Percentiles rank a stretch among this genome's conserved stretches.
Conservation (phyloP, 1,140 invertebrate species). For the Scaptomyza pallida region DNA sequence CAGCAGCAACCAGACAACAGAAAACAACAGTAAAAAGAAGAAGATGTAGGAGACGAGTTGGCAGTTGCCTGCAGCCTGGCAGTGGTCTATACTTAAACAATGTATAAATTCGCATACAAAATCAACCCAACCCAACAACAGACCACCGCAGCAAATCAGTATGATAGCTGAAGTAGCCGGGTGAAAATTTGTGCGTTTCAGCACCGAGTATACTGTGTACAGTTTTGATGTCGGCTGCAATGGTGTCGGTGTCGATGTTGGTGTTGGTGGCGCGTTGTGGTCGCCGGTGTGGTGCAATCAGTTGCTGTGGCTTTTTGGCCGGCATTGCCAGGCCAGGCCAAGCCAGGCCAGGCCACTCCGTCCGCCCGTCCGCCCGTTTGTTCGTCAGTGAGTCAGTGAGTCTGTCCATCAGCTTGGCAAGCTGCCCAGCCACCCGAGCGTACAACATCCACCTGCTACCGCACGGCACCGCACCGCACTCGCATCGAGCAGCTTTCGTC, state of each 20-base stretch:
- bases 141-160: constrained; percentile 3
- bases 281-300: constrained; percentile 75
- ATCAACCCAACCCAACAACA: constrained; percentile 16
- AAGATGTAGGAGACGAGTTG: not conserved
- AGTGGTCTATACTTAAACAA: constrained; percentile 79
- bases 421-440: constrained; percentile 56
- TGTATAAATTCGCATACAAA: constrained; percentile 81
- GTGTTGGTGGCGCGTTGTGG: constrained; percentile 48
- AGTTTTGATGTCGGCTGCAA: constrained; percentile 22
- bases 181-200: constrained; percentile 36
- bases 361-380: constrained; percentile 45
- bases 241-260: constrained; percentile 27
- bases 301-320: constrained; percentile 78
- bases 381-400: constrained; percentile 34
- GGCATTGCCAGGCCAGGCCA: constrained; percentile 47
- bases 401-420: constrained; percentile 46
- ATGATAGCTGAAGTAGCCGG: constrained; percentile 35
- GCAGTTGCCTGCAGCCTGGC: constrained; percentile 40
- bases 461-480: not conserved
- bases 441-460: constrained; percentile 43
- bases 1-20: constrained; percentile 5
- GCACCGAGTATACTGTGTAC: too few relatives aligned
- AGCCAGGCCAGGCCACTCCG: constrained; percentile 26
- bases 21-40: not conserved
- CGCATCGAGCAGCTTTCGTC: constrained; percentile 59